phyloP scores from a whole-genome alignment of 2,797 vertebrate species.

The Glossophaga mutica region DNA sequence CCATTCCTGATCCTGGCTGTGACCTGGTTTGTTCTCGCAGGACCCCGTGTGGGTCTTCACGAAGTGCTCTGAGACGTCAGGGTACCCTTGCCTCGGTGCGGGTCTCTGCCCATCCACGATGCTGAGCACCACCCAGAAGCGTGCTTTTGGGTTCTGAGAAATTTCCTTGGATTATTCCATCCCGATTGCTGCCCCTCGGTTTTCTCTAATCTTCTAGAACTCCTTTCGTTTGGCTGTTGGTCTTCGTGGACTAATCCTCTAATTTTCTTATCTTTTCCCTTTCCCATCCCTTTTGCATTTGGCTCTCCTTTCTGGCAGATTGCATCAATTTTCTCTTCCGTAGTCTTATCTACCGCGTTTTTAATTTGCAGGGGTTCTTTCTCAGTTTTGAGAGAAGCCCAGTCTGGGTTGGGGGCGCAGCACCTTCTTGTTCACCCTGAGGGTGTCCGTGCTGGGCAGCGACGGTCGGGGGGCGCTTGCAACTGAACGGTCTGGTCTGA shows the following conservation, averaged over 20 bases:
- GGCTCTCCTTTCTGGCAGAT: conserved; percentile 4
- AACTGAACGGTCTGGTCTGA: accelerated
- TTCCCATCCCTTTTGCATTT: neutral
- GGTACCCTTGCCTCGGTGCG: neutral
- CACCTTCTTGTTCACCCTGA: accelerated
- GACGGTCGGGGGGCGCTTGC: neutral
- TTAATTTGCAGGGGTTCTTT: neutral
- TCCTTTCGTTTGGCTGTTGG: neutral
- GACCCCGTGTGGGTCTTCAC: neutral
- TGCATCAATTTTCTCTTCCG: neutral
- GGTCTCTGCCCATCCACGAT: no score
- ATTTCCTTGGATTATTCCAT: neutral
- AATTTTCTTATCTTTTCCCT: neutral
- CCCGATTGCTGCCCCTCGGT: neutral
- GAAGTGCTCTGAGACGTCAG: neutral
- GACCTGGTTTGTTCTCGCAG: neutral
- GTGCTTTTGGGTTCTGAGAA: neutral
- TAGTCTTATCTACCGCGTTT: neutral
- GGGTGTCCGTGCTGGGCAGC: accelerated
- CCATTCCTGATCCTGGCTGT: accelerated
- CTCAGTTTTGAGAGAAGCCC: neutral
- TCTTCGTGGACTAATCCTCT: neutral
- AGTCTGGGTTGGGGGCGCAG: neutral
- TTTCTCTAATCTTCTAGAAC: conserved; percentile 15
- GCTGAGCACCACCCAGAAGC: neutral